Evolutionary conservation across 2,888 invertebrate genomes (phyloP), one percentile per base, ranked within the genome.

Genomic region (Papilio elwesi): DNA sequence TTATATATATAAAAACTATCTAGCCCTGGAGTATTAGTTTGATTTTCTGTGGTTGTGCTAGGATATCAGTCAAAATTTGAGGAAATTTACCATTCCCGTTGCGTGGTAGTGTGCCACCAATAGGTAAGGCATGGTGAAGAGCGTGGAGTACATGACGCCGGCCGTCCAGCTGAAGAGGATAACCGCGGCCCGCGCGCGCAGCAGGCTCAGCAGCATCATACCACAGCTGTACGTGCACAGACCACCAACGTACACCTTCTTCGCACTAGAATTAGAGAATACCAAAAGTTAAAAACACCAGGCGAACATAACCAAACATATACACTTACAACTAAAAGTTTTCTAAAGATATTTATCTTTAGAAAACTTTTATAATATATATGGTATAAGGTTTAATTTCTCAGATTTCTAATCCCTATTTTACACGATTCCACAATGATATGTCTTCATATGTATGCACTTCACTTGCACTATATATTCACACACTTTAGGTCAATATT

Each of bases 101-200:
- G 98, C 96, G 86, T 99, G 99, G 87, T 99, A 99, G 86, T 98
- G 97, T 7, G 99, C 99, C 47, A 99, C 96, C 70, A 99, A 94
- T 51, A 99, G 93, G 85, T 98, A 99, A 1, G 99, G 99, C 98
- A 99, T 98, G 11, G 99, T 99, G 90, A 99, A 99, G 43, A 99
- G 95, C 0, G 99, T 99, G 13, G 99, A 98, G 90, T 99, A 99
- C 98, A 99, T 98, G 64, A 99, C 96, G 2, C 99, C 99, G 1
- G 99, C 98, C 0, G 98, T 97, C 95, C 98, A 97, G 78, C 98
- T 98, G 87, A 98, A 98, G 55, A 98, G 85, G 57, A 98, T 96
- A 0, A 98, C 98, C 6, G 97, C 97, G 15, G 95, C 94, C 74
- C 95, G 96, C 73, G 97, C 96, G 63, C 97, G 95, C 0, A 96